These are phyloP conservation scores for Sarcophaga bullata DNA, from an alignment of 1,140 invertebrate species.

Conservation along the genomic window DNA sequence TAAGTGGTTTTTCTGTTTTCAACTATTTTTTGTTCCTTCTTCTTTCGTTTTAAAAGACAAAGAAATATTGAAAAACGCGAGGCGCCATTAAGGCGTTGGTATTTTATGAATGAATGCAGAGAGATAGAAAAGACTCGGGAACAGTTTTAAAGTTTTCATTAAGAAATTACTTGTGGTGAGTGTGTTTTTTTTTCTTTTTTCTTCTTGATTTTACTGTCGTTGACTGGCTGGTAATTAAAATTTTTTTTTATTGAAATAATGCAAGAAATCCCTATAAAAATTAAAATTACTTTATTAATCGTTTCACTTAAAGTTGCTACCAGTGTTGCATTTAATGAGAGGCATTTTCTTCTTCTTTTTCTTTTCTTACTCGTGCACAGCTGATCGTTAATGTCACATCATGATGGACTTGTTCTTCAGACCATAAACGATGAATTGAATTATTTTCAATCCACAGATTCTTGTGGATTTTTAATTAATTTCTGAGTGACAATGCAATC, in stretches of 20 bases:
- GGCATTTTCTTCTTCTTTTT: too few relatives aligned
- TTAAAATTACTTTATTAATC: slow-evolving; percentile 39
- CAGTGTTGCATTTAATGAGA: neutral
- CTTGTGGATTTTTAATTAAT: too few relatives aligned
- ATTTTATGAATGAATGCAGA: slow-evolving; percentile 38
- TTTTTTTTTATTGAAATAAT: slow-evolving; percentile 12
- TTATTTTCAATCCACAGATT: too few relatives aligned
- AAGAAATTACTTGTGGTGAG: slow-evolving; percentile 29
- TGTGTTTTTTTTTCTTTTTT: slow-evolving; percentile 11
- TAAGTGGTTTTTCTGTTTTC: neutral
- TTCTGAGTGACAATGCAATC: too few relatives aligned
- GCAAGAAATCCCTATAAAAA: slow-evolving; percentile 30
- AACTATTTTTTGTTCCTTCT: too few relatives aligned
- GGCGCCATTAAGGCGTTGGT: slow-evolving; percentile 38
- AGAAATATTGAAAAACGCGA: slow-evolving; percentile 29
- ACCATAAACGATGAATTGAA: too few relatives aligned
- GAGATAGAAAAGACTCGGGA: neutral
- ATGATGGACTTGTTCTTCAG: too few relatives aligned
- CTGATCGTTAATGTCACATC: too few relatives aligned
- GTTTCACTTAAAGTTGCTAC: slow-evolving; percentile 30
- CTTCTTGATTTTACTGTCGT: neutral
- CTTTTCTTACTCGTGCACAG: too few relatives aligned
- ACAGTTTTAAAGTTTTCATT: slow-evolving; percentile 26
- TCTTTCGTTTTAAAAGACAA: neutral
- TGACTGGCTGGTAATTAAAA: slow-evolving; percentile 5